Evolutionary conservation across 2,888 invertebrate species (phyloP), one percentile per base, ranked within the genome.

Genomic region (Microdon myrmicae): DNA sequence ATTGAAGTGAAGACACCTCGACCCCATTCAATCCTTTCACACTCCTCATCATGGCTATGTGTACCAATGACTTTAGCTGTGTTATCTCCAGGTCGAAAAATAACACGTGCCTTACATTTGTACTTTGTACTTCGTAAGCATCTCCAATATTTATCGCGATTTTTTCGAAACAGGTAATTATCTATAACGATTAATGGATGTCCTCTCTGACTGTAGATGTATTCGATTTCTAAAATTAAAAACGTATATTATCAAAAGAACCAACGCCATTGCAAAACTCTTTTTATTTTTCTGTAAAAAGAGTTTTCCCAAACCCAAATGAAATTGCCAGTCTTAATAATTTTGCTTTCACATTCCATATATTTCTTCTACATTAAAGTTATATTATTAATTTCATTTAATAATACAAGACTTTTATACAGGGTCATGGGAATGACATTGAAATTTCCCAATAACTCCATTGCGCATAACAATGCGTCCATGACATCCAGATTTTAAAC

Each of bases 61-160:
- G 37, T 43, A n/a, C 71, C 74, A 38, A 71, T 66, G 3, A 70
- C 69, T 32, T 67, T 66, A 9, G 70, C 58, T 2, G 68, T 59
- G 7, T 44, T 44, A 10, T 68, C 69, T 41, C 70, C 67, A 3
- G 67, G 48, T 28, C 70, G 69, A 23, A 74, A 67, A 49, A 73
- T 74, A 3, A 76, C 58, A 19, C 73, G 72, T 28, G 73, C 72
- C 48, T 67, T 71, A 49, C 75, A 76, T 54, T 71, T 71, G 37
- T 69, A 68, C 66, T 73, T 73, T 5, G 72, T 71, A 43, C 73
- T 72, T 8, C 73, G 71, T 29, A 74, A 68, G 22, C 76, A 76
- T 32, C 75, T 68, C 75, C 75, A 76, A 53, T 76, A 75, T 56
- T 70, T 72, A 13, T 69, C 71, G 6, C 74, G 72, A 69, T 75